Evolutionary conservation across 1,140 invertebrate species (phyloP), one percentile per base, ranked within the genome.

Genomic region (Tribolium madens): DNA sequence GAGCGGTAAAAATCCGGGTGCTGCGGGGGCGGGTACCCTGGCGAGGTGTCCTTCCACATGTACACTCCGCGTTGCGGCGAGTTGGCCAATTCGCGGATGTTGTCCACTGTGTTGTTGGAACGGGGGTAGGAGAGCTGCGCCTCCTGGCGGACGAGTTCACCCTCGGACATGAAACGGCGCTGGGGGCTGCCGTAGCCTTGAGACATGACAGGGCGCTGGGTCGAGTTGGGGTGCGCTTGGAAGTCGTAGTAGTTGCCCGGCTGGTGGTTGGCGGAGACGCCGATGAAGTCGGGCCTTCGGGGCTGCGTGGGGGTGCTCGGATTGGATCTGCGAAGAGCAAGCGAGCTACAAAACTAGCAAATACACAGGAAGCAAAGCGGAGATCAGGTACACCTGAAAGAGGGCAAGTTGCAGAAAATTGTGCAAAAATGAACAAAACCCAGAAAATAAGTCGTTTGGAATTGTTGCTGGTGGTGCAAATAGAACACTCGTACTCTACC

Each of bases 251-350:
- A 82, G 47, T 78, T 68, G 60, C 18, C 18, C 26, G 85, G 84
- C 14, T 83, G 80, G n/a, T 83, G 80, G 36, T 82, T 81, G 33
- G 82, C 82, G 70, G 87, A 89, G 17, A 94, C 93, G 73, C 93
- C 92, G 83, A 95, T 95, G 87, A 95, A 96, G 85, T 95, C 94
- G 5, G 94, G 94, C 74, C 94, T 90, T 83, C 93, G 89, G 53
- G 93, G 91, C 88, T 95, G 93, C 78, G 94, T 96, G 78, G 95
- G 95, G 78, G 94, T 96, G 82, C 94, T 94, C 73, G 94, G 95
- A 87, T 96, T 96, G 68, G 94, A 96, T 90, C 94, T 95, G 89
- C 83, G 85, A 79, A 84, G 77, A 83, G 81, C 82, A 80, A 84
- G 83, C 80, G 79, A 78, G 79, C 81, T 84, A 84, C 84, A 82